A percentile compares a stretch with the other conserved stretches of the same genome.
phyloP scores from a whole-genome alignment of 2,888 invertebrate species.

The Oscheius sp. region DNA sequence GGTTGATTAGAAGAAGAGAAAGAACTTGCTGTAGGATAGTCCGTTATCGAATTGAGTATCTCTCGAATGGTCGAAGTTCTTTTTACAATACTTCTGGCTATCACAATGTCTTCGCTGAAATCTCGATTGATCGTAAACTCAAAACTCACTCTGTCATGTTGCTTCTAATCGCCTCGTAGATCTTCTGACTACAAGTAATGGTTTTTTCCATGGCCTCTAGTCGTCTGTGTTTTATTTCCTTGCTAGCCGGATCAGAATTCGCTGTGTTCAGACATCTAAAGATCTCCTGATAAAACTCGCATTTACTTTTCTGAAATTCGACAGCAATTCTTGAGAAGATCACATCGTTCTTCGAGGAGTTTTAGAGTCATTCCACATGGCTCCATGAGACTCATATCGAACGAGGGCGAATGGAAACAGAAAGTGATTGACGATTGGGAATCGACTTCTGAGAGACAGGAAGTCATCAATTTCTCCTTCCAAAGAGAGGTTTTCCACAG shows the following conservation, averaged over 20 bases:
- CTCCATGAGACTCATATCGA: neutral
- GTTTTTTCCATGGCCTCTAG: neutral
- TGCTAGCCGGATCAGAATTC: neutral
- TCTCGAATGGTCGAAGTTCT: neutral
- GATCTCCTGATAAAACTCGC: neutral
- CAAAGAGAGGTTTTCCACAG: constrained; percentile 15
- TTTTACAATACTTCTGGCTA: neutral
- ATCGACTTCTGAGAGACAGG: neutral
- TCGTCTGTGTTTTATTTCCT: neutral
- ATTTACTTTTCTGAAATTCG: neutral
- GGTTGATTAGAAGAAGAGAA: too few relatives aligned
- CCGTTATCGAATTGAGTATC: neutral
- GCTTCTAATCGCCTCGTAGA: neutral
- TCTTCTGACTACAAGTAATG: neutral
- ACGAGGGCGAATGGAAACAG: neutral
- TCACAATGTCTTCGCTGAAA: constrained; percentile 1
- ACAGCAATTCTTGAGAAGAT: constrained; percentile 8
- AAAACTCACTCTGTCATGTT: neutral
- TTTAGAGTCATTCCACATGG: constrained; percentile 4
- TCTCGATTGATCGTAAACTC: too few relatives aligned
- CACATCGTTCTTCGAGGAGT: constrained; percentile 15
- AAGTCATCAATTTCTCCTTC: constrained; percentile 5
- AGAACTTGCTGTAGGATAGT: neutral
- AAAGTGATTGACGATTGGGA: neutral
- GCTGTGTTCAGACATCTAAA: neutral